These are phyloP conservation scores for Pseudoips prasinana DNA, from an alignment of 2,888 invertebrate species.

Conservation along the genomic window DNA sequence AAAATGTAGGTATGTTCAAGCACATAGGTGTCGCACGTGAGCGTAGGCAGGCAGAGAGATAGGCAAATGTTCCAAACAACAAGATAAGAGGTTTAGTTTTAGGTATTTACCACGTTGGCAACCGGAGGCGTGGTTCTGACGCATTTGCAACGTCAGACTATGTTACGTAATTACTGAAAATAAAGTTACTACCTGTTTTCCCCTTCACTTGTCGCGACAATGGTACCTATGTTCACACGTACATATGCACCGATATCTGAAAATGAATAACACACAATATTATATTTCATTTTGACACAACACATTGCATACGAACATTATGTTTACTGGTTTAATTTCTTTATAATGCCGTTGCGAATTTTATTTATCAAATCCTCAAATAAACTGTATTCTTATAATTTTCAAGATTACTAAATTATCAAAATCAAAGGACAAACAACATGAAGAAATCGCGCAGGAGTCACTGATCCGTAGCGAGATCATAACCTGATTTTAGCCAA, in stretches of 20 bases:
- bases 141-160: slow-evolving; percentile 42
- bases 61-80: slow-evolving; percentile 25
- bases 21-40: not conserved
- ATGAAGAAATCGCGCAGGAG: too few species aligned
- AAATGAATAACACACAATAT: too few species aligned
- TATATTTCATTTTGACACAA: too few species aligned
- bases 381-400: too few species aligned
- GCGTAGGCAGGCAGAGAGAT: slow-evolving; percentile 16
- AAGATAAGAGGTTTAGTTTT: slow-evolving; percentile 33
- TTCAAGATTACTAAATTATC: too few species aligned
- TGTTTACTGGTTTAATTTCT: too few species aligned
- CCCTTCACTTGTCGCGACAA: slow-evolving; percentile 12
- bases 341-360: too few species aligned
- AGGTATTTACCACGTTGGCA: slow-evolving; percentile 41
- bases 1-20: not conserved
- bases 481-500: too few species aligned
- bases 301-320: too few species aligned
- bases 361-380: too few species aligned
- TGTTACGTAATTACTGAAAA: slow-evolving; percentile 44
- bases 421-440: too few species aligned
- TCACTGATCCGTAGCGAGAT: too few species aligned
- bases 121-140: slow-evolving; percentile 72
- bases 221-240: slow-evolving; percentile 11
- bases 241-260: slow-evolving; percentile 10
- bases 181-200: slow-evolving; percentile 26